A percentile compares a stretch with the other conserved stretches of the same genome.
These are phyloP conservation scores for Pseudococcus longispinus DNA, from an alignment of 2,888 invertebrate genomes.

Conservation along the genomic window DNA sequence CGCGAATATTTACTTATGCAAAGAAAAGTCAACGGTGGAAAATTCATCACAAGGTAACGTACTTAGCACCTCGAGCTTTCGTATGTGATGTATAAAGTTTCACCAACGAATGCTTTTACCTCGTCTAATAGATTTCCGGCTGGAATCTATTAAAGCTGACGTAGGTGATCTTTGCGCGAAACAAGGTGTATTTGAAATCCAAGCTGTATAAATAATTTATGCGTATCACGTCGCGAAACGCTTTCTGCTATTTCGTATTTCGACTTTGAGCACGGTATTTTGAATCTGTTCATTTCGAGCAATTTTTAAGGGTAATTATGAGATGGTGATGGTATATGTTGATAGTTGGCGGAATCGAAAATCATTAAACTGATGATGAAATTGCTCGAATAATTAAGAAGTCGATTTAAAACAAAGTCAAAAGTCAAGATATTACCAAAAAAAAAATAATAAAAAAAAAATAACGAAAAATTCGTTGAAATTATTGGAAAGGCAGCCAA, in stretches of 20 bases:
- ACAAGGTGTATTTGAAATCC: neutral
- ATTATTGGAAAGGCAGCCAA: no score
- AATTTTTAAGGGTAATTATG: neutral
- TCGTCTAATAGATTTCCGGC: constrained; percentile 5
- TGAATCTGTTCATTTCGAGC: neutral
- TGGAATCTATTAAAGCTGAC: constrained; percentile 13
- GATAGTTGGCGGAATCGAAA: no score
- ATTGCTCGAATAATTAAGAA: no score
- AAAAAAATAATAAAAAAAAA: no score
- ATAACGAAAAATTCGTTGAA: no score
- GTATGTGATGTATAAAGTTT: neutral
- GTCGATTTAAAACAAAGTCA: no score
- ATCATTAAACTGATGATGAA: no score
- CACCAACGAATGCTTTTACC: constrained; percentile 8
- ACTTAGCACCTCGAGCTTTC: constrained; percentile 1
- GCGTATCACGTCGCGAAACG: constrained; percentile 39
- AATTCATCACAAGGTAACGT: neutral
- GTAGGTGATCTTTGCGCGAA: neutral
- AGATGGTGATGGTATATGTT: no score
- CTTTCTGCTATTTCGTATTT: constrained; percentile 30
- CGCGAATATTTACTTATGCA: neutral
- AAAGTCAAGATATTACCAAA: no score
- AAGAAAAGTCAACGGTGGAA: constrained; percentile 6
- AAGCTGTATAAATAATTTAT: constrained; percentile 12
- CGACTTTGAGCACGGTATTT: neutral